Percentiles rank a stretch among this genome's conserved stretches.
Evolutionary conservation across 2,888 invertebrate genomes (phyloP).

Genomic region (Drosophila multiciliata): DNA sequence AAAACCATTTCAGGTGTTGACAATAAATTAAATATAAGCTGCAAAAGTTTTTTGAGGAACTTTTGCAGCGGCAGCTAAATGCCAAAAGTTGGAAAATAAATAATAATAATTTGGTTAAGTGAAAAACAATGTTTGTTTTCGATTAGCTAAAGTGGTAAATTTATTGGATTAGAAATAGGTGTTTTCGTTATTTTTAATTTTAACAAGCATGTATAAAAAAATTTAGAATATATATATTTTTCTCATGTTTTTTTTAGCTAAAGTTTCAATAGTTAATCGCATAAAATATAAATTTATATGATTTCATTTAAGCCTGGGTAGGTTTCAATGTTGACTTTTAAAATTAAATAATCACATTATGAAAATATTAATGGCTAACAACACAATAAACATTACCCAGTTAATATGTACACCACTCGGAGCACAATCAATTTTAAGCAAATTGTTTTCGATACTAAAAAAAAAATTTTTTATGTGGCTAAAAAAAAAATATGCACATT

Average conservation of each 20-base stretch:
- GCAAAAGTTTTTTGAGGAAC: background rate
- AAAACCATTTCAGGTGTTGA: slow-evolving; percentile 21
- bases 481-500: background rate
- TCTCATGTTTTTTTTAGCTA: background rate
- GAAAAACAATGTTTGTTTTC: slow-evolving; percentile 49
- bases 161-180: background rate
- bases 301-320: background rate
- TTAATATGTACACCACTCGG: background rate
- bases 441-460: background rate
- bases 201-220: background rate
- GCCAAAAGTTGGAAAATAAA: slow-evolving; percentile 37
- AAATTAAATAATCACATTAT: background rate
- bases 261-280: background rate
- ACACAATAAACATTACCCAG: background rate
- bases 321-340: background rate
- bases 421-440: slow-evolving; percentile 8
- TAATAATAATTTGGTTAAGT: slow-evolving; percentile 38
- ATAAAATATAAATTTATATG: background rate
- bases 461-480: too few species aligned
- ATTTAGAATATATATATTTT: background rate
- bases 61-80: slow-evolving; percentile 1
- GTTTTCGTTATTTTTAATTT: background rate
- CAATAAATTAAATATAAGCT: slow-evolving; percentile 29
- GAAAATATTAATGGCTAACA: background rate
- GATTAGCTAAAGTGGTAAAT: slow-evolving; percentile 32